A percentile compares a stretch with the other conserved stretches of the same genome.
These are phyloP conservation scores for Galagoides demidoff DNA, from an alignment of 2,797 vertebrate species.

Conservation along the genomic window DNA sequence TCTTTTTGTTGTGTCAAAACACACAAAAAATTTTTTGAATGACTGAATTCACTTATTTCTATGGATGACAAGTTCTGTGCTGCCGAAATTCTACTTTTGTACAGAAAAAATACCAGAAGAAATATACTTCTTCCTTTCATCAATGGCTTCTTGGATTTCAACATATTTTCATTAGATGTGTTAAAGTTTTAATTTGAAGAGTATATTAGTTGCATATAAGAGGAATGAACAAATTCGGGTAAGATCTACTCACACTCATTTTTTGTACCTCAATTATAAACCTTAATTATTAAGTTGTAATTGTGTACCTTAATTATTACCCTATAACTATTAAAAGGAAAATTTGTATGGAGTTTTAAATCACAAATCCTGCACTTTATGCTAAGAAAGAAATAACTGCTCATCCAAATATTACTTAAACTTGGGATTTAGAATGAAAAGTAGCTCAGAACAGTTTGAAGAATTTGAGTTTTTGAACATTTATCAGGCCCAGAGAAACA, in stretches of 20 bases:
- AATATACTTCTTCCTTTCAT: not conserved
- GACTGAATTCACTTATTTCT: not conserved
- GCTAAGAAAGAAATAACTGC: not conserved
- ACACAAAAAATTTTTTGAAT: not conserved
- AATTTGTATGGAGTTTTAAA: not conserved
- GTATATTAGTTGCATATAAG: not conserved
- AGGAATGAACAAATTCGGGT: not conserved
- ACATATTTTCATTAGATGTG: not conserved
- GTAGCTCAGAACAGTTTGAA: too few species aligned
- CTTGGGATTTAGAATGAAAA: too few species aligned
- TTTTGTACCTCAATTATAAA: not conserved
- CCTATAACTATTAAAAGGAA: not conserved
- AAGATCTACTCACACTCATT: not conserved
- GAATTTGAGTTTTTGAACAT: too few species aligned
- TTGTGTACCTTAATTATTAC: not conserved
- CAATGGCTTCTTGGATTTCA: not conserved
- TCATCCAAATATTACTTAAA: too few species aligned
- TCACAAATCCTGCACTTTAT: not conserved
- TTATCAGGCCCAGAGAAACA: too few species aligned
- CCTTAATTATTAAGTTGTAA: not conserved
- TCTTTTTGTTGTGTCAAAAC: not conserved
- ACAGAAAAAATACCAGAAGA: not conserved
- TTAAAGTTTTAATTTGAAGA: slow-evolving; percentile 21
- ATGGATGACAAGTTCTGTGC: not conserved
- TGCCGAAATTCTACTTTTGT: not conserved